These are phyloP conservation scores for Leptinotarsa undecemlineata DNA, from an alignment of 1,140 invertebrate genomes.

Conservation along the genomic window DNA sequence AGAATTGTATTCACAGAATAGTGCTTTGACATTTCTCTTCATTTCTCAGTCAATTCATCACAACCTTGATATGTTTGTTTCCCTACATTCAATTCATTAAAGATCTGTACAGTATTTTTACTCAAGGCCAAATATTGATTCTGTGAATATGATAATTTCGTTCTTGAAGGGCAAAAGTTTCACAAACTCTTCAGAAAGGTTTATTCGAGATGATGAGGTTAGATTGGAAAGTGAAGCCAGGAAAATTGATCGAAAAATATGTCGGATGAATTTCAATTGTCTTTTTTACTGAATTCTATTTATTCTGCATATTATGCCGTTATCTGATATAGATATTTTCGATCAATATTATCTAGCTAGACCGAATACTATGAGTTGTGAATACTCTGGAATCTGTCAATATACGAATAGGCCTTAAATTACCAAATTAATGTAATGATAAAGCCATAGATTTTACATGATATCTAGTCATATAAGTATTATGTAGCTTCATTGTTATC, in stretches of 20 bases:
- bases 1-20: background rate
- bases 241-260: slow-evolving; percentile 6
- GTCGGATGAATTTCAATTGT: background rate
- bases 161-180: too few species aligned
- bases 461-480: slow-evolving; percentile 29
- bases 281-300: background rate
- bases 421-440: slow-evolving; percentile 25
- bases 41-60: too few species aligned
- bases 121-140: too few species aligned
- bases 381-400: slow-evolving; percentile 25
- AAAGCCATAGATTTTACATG: slow-evolving; percentile 40
- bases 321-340: background rate
- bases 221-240: background rate
- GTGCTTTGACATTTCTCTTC: too few species aligned
- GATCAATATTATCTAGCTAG: slow-evolving; percentile 3
- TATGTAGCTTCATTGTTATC: slow-evolving; percentile 20
- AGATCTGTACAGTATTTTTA: too few species aligned
- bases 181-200: too few species aligned
- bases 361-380: slow-evolving; percentile 14
- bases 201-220: too few species aligned
- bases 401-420: slow-evolving; percentile 29
- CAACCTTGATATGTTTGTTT: too few species aligned
- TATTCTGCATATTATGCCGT: background rate
- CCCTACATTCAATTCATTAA: too few species aligned
- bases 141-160: too few species aligned